Conservation (phyloP, 2,113 vertebrate genomes). For the Paradoxurus hermaphroditus region DNA sequence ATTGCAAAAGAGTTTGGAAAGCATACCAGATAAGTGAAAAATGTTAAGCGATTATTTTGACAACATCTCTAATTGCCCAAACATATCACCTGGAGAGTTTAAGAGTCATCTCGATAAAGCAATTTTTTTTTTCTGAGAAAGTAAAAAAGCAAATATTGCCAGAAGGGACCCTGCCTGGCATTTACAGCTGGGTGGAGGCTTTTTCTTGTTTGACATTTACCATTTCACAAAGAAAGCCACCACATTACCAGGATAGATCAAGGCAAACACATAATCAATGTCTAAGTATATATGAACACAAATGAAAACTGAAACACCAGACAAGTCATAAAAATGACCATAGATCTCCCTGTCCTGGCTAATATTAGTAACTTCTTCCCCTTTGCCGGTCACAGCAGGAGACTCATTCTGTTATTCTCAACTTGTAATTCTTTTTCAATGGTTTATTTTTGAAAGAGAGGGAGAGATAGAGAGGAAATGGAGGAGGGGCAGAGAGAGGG, state of each 20-base stretch:
- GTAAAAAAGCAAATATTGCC: not conserved
- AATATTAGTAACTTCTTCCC: not conserved
- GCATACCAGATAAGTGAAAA: not conserved
- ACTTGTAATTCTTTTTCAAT: not conserved
- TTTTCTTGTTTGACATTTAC: conserved; percentile 11
- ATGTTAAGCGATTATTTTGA: not conserved
- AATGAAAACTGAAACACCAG: not conserved
- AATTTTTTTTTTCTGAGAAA: not conserved
- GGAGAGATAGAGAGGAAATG: too few relatives aligned
- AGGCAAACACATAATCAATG: not conserved
- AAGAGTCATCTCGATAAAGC: not conserved
- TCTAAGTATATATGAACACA: not conserved
- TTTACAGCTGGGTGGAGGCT: not conserved
- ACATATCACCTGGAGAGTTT: not conserved
- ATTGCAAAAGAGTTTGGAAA: not conserved
- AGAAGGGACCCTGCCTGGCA: not conserved
- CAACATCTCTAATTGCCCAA: not conserved
- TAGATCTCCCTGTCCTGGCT: not conserved
- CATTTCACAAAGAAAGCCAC: not conserved
- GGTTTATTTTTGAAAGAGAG: too few relatives aligned
- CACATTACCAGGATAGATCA: not conserved
- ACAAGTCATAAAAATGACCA: not conserved
- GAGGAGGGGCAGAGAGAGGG: too few relatives aligned
- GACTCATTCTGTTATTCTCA: not conserved
- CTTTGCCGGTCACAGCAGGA: not conserved